These are phyloP conservation scores for Apostichopus japonicus DNA, from an alignment of 35 echinoderm and acorn worm genomes.

Conservation along the genomic window DNA sequence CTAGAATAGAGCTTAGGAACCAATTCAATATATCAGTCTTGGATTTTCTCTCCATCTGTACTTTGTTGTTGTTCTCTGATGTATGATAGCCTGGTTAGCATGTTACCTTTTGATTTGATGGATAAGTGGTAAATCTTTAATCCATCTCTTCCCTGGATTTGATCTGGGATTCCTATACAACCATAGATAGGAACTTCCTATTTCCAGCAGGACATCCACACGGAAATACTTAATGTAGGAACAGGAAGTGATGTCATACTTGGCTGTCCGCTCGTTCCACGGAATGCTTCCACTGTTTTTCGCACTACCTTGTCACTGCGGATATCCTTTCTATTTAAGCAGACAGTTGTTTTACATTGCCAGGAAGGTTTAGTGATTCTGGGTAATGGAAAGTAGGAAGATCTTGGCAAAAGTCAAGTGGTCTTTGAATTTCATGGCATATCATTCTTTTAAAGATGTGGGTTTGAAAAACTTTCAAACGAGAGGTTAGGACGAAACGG, in stretches of 20 bases:
- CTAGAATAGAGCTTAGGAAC: not conserved
- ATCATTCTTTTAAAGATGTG: not conserved
- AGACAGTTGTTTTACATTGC: not conserved
- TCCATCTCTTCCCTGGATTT: slow-evolving; percentile 33
- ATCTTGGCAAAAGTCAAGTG: not conserved
- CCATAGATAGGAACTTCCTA: slow-evolving; percentile 29
- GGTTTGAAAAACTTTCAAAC: not conserved
- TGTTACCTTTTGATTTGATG: not conserved
- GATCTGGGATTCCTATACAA: slow-evolving; percentile 36
- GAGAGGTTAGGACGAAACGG: not conserved
- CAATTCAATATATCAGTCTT: not conserved
- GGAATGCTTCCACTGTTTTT: slow-evolving; percentile 47
- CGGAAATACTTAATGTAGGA: slow-evolving; percentile 41
- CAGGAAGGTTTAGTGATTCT: slow-evolving; percentile 5
- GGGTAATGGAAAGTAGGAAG: slow-evolving; percentile 1
- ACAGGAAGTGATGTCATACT: slow-evolving; percentile 55
- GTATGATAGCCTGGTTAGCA: not conserved
- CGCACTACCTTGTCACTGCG: not conserved
- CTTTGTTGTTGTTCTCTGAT: not conserved
- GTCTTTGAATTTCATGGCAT: not conserved
- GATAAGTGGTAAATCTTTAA: slow-evolving; percentile 9
- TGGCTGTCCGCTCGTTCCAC: slow-evolving; percentile 3
- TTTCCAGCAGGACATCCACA: slow-evolving; percentile 47
- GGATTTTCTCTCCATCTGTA: not conserved
- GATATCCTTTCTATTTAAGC: slow-evolving; percentile 27